A percentile compares a stretch with the other conserved stretches of the same genome.
Evolutionary conservation across 2,888 invertebrate genomes (phyloP).

Genomic region (Netelia melanura): DNA sequence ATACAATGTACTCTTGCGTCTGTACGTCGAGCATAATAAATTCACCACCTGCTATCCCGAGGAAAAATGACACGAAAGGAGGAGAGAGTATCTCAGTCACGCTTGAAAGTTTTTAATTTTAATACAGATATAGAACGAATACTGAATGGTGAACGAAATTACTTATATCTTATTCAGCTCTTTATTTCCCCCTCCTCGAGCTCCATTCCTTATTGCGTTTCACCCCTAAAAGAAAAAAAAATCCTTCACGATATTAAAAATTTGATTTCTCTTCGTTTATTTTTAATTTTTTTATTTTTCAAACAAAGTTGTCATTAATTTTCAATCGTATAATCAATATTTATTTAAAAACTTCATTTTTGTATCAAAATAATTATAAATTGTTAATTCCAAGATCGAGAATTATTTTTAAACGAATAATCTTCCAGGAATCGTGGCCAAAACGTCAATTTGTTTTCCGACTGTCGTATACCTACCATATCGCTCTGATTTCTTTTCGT

Average conservation of each 20-base stretch:
- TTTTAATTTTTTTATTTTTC: no score
- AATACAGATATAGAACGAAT: neutral
- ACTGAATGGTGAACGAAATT: neutral
- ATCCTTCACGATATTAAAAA: neutral
- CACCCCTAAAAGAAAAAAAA: neutral
- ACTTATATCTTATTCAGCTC: neutral
- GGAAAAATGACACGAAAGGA: neutral
- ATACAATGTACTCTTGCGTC: constrained; percentile 22
- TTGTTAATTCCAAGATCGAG: no score
- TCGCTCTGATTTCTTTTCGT: no score
- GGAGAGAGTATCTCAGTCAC: neutral
- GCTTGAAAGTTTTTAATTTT: constrained; percentile 12
- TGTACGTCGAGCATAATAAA: constrained; percentile 16
- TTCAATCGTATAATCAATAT: no score
- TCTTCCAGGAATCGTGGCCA: no score
- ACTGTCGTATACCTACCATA: no score
- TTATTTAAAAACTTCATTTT: no score
- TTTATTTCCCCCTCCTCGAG: neutral
- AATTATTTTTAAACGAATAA: no score
- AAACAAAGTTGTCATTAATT: no score
- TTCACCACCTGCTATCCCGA: neutral
- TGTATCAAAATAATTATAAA: constrained; percentile 4
- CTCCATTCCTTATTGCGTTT: neutral
- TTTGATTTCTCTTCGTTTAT: neutral
- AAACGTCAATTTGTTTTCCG: no score